A percentile compares a stretch with the other conserved stretches of the same genome.
phyloP scores from a whole-genome alignment of 92 coral and sea anemone genomes.

The Palythoa grandiflora region DNA sequence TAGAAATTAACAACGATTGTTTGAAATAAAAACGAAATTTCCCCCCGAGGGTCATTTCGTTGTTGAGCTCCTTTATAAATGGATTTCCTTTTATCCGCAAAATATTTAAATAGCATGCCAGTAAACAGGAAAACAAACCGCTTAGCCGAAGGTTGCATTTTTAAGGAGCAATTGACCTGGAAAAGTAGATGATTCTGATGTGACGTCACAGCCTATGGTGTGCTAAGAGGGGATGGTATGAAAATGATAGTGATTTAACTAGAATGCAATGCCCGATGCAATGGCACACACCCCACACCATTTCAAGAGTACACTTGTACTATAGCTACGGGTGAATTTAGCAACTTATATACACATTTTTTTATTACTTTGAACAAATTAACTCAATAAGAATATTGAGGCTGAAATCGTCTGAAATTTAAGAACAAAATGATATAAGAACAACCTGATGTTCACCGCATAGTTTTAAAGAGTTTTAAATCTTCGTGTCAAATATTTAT shows the following conservation, averaged over 20 bases:
- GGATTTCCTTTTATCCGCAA: slow-evolving; percentile 8
- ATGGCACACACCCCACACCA: no score
- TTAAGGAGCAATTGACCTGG: slow-evolving; percentile 19
- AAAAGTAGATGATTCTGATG: not conserved
- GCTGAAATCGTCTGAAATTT: no score
- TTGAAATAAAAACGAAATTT: not conserved
- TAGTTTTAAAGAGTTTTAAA: no score
- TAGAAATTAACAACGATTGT: not conserved
- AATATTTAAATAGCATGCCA: slow-evolving; percentile 4
- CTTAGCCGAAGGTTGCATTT: not conserved
- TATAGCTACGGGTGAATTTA: no score
- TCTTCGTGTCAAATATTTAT: no score
- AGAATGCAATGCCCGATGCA: no score
- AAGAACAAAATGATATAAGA: no score
- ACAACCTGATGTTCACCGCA: no score
- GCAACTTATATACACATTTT: no score
- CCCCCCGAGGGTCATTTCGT: not conserved
- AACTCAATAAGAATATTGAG: no score
- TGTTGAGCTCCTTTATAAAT: not conserved
- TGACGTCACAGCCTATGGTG: slow-evolving; percentile 20
- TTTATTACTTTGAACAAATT: no score
- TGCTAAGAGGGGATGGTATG: not conserved
- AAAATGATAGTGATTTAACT: not conserved
- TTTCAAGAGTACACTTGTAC: no score
- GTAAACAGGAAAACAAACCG: slow-evolving; percentile 32